Base-by-base conservation (phyloP, 1,140 invertebrate species). In the Leucophenga varia region DNA sequence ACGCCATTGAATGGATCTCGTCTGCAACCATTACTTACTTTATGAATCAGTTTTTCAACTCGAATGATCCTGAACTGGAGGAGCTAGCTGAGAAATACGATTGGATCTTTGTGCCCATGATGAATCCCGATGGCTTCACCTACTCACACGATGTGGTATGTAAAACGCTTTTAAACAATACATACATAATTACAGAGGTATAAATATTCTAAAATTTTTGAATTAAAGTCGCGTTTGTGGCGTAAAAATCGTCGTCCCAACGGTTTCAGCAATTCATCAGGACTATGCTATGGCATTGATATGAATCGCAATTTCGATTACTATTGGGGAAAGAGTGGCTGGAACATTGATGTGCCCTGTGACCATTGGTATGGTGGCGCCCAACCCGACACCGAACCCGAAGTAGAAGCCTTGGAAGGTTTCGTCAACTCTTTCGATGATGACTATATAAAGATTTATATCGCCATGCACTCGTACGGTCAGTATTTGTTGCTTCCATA, bases 81-180 rank as follows among this genome's bases (percentile, higher is more conserved):
- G 61, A 76, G 8, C 54, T 80, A 8, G 60, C 69, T 1, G 54
- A 67, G 31, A 78, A 61, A 37, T 80, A 74, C 50, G 79, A 86
- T 52, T 86, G 84, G 82, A 83, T 83, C 60, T 72, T 89, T 45
- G 72, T 88, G 49, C 87, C 86, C 0, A 77, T 86, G 12, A 61
- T 82, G 3, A 90, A 89, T 72, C 85, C 86, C 7, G 87, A 90
- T 74, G 88, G 88, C 2, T 88, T 84, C 54, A 78, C 79, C 18
- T 87, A 83, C 55, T 81, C 81, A 8, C 79, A 82, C 43, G 74
- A 68, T 35, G 47, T 45, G 52, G 78, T 65, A 42, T 16, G 1
- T 8, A 2, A 19, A 22, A 22, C 19, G 19, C n/a, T 9, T 20
- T n/a, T 17, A 16, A 16, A 16, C 18, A n/a, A n/a, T n/a, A n/a